These are phyloP conservation scores for Dasypus novemcinctus DNA, from an alignment of 2,113 vertebrate species.

Conservation along the genomic window DNA sequence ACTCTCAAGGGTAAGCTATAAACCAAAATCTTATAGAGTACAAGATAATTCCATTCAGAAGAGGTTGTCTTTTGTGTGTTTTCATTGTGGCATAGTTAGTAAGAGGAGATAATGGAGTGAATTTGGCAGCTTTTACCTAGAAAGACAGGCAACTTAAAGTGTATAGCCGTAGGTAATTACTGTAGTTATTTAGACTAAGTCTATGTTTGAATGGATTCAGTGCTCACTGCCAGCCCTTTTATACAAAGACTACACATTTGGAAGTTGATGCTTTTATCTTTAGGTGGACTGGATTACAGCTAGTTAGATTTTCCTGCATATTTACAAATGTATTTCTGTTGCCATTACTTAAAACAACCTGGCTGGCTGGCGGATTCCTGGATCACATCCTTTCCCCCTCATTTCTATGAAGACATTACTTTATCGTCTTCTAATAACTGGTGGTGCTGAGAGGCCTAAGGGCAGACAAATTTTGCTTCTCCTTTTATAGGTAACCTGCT, in stretches of 20 bases:
- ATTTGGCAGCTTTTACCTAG: constrained; percentile 57
- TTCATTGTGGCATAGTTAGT: constrained; percentile 49
- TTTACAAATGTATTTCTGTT: constrained; percentile 28
- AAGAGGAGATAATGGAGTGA: constrained; percentile 33
- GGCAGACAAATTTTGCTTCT: background rate
- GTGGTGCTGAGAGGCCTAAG: background rate
- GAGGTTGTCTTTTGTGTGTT: constrained; percentile 54
- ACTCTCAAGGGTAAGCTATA: constrained; percentile 16
- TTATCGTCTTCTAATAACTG: background rate
- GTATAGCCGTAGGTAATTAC: constrained; percentile 44
- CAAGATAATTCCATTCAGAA: constrained; percentile 46
- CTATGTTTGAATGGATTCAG: constrained; percentile 55
- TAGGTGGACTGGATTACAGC: background rate
- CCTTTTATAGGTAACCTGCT: background rate
- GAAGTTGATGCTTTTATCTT: constrained; percentile 41
- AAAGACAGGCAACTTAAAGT: constrained; percentile 48
- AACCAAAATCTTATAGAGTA: constrained; percentile 39
- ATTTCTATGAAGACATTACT: background rate
- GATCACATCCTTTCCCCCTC: background rate
- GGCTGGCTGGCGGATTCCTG: background rate
- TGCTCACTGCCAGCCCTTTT: constrained; percentile 46
- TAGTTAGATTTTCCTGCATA: constrained; percentile 13
- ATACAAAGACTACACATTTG: constrained; percentile 9
- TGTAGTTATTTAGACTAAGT: constrained; percentile 65
- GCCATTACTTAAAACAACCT: background rate